Base-by-base conservation (phyloP, 1,140 invertebrate species). In the Meloidogyne exigua region DNA sequence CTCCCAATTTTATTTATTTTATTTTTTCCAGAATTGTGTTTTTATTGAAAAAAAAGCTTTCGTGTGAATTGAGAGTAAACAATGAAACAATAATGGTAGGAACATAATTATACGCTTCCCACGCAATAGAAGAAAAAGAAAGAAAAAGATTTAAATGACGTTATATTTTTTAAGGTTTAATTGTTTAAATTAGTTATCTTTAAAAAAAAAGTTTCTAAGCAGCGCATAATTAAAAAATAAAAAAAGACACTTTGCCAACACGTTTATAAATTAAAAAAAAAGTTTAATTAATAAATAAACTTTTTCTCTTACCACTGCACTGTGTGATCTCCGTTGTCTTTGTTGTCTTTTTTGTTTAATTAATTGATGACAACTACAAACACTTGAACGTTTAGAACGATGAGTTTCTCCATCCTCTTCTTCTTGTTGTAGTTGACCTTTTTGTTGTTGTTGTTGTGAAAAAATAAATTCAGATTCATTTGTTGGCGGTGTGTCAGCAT, bases 401-500 rank as follows among this genome's bases (percentile, higher is more conserved):
- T 68, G 66, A 18, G n/a, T 57, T 68, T 26, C 65, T 66, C n/a
- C 66, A 9, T 68, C 66, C 25, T 32, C 4, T 7, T 42, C 21
- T 68, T 42, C 2, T 42, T 68, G 66, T 68, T 42, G 21, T 36
- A 7, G n/a, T 18, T n/a, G n/a, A n/a, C n/a, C n/a, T 68, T 32
- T 5, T 7, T 42, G 66, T 68, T 42, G 21, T 42, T 68, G 66
- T 68, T 42, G 21, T 36, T n/a, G n/a, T 18, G 63, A 25, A 49
- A 62, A 68, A 32, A 73, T 68, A 64, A 81, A 82, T 44, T 57
- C 64, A 10, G 28, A 70, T 26, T 26, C 68, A 28, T 72, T 81
- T 42, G 63, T 76, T 65, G 66, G 26, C 39, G 80, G 74, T n/a
- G 57, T 65, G 26, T 84, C 82, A 49, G 78, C 26, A 26, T 57